Evolutionary conservation across 2,113 vertebrate species (phyloP), one percentile per base, ranked within the genome.

Genomic region (Cyprinus carpio): DNA sequence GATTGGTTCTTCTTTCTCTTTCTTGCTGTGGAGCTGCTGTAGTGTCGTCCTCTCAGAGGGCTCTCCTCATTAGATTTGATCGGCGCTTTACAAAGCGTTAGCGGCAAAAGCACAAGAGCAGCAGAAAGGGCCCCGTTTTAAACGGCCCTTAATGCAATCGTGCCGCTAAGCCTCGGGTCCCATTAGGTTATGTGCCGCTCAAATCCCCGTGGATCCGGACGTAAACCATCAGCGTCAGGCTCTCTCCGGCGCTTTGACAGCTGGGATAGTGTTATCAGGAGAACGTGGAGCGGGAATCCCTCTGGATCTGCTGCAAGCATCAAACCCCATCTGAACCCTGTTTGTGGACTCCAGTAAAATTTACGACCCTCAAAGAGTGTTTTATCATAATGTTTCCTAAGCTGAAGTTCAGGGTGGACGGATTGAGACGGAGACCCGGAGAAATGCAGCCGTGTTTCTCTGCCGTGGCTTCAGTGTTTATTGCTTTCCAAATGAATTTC

Each of bases 121-220:
- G 85, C 85, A 91, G 64, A 88, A 87, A 90, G 34, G 83, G 84
- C 43, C 43, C 79, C 86, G n/a, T 92, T 89, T 89, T 87, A 92
- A 94, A 92, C 64, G 62, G 80, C 62, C 87, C 79, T 51, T 93
- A 94, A 93, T 93, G 90, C 90, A 90, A 92, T 93, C 88, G 93
- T 93, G 91, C 93, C 87, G 85, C 92, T 92, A 90, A 93, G 91
- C 92, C 90, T 90, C 88, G 86, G 89, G 88, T 92, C 89, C 87
- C 91, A 93, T 93, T 90, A 93, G 92, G 92, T 94, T 94, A 94
- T 94, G 91, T 89, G 89, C 90, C 83, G 89, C 88, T 93, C 85
- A 90, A 92, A 91, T 94, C 93, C 94, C 92, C 0, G 82, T 92
- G 91, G 91, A 88, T 80, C 87, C 87, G 88, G 89, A 92, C 92